Percentiles rank a stretch among this genome's conserved stretches.
Conservation (phyloP, 2,797 vertebrate species). For the Propithecus deckenii region DNA sequence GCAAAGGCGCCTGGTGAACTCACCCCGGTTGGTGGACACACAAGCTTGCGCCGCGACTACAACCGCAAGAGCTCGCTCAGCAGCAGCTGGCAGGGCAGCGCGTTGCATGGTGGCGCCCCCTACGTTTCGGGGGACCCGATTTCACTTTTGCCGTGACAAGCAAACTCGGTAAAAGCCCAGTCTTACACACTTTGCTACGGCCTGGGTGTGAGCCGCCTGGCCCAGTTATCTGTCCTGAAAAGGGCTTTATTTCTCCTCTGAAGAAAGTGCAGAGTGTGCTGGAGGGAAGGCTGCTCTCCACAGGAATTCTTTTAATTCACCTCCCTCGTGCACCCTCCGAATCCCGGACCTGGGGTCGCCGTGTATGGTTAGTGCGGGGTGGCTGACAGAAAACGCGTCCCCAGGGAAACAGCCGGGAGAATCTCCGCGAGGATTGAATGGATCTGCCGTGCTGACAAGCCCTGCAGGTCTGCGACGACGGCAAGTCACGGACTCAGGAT, state of each 20-base stretch:
- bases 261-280: background rate
- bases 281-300: conserved; percentile 49
- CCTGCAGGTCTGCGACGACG: background rate
- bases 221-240: conserved; percentile 53
- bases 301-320: conserved; percentile 44
- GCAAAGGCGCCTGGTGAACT: background rate
- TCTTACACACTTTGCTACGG: background rate
- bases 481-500: background rate
- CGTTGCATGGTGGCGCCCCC: background rate
- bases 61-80: accelerated
- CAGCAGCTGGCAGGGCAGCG: background rate
- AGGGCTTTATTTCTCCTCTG: conserved; percentile 49
- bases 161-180: background rate
- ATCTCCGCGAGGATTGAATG: background rate
- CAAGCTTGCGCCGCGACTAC: background rate
- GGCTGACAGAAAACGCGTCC: conserved; percentile 6
- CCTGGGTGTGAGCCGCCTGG: background rate
- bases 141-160: background rate
- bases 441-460: background rate
- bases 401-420: background rate
- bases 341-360: conserved; percentile 25
- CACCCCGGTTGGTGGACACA: background rate
- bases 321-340: conserved; percentile 35
- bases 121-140: background rate
- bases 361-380: background rate